Conservation (phyloP, 2,888 invertebrate genomes). For the Myopa tessellatipennis region DNA sequence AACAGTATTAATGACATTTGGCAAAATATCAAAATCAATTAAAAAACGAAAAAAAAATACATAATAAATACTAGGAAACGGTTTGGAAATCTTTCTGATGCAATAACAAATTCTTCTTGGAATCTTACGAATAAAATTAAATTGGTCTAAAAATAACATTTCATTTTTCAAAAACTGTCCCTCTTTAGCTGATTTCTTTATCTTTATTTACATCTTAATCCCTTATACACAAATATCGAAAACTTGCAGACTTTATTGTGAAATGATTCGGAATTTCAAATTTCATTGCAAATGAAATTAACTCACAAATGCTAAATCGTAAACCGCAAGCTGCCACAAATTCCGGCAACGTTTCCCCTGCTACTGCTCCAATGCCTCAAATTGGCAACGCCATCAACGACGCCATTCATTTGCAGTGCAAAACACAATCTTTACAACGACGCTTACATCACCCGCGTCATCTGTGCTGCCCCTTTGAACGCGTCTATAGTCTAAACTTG, state of each 20-base stretch:
- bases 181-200: too few relatives aligned
- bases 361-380: not conserved
- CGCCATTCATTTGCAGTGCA: constrained; percentile 2
- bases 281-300: not conserved
- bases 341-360: not conserved
- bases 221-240: too few relatives aligned
- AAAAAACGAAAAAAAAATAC: too few relatives aligned
- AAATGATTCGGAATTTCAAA: not conserved
- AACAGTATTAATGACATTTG: not conserved
- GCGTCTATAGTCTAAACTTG: not conserved
- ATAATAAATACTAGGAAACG: too few relatives aligned
- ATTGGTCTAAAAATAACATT: too few relatives aligned
- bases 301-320: not conserved
- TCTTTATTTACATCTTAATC: too few relatives aligned
- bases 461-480: not conserved
- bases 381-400: constrained; percentile 5
- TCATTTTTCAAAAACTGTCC: too few relatives aligned
- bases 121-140: too few relatives aligned
- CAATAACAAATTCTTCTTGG: too few relatives aligned
- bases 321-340: not conserved
- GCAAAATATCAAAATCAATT: too few relatives aligned
- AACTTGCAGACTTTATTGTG: not conserved
- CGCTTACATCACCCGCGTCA: not conserved
- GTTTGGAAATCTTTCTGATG: too few relatives aligned
- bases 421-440: not conserved